Conservation (phyloP, 1,140 invertebrate species). For the Drosophila nigromelanica region DNA sequence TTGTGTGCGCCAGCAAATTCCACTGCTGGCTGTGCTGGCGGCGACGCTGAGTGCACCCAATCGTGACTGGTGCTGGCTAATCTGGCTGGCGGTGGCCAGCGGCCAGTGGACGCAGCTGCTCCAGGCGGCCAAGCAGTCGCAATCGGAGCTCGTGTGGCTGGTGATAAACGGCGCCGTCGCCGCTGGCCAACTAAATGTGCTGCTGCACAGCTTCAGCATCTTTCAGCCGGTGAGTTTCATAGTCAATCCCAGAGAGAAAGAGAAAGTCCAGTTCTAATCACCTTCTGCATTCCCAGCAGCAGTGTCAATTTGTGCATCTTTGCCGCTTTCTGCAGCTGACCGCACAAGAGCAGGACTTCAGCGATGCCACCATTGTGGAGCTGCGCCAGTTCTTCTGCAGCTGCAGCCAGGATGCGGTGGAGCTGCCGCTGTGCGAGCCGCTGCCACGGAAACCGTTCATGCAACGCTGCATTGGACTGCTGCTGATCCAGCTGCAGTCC, state of each 20-base stretch:
- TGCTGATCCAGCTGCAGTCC: slow-evolving; percentile 63
- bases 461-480: slow-evolving; percentile 63
- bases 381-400: slow-evolving; percentile 69
- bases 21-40: slow-evolving; percentile 86
- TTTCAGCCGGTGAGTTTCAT: slow-evolving; percentile 85
- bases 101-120: slow-evolving; percentile 78
- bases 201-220: slow-evolving; percentile 85
- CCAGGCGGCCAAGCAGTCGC: slow-evolving; percentile 29
- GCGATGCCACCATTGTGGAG: slow-evolving; percentile 63
- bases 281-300: slow-evolving; percentile 23
- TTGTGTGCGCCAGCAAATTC: slow-evolving; percentile 69
- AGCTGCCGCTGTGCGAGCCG: slow-evolving; percentile 57
- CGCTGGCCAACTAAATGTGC: slow-evolving; percentile 82
- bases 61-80: slow-evolving; percentile 85
- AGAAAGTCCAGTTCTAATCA: background rate
- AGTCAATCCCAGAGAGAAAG: background rate
- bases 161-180: slow-evolving; percentile 83
- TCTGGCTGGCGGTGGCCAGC: slow-evolving; percentile 85
- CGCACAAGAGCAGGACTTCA: slow-evolving; percentile 60
- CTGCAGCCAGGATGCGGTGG: slow-evolving; percentile 69
- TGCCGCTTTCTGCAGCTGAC: slow-evolving; percentile 71
- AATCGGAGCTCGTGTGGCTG: slow-evolving; percentile 53
- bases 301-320: slow-evolving; percentile 62
- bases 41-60: slow-evolving; percentile 70
- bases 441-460: slow-evolving; percentile 56